Percentiles rank a stretch among this genome's conserved stretches.
Conservation (phyloP, 1,140 invertebrate genomes). For the Heliothis virescens region DNA sequence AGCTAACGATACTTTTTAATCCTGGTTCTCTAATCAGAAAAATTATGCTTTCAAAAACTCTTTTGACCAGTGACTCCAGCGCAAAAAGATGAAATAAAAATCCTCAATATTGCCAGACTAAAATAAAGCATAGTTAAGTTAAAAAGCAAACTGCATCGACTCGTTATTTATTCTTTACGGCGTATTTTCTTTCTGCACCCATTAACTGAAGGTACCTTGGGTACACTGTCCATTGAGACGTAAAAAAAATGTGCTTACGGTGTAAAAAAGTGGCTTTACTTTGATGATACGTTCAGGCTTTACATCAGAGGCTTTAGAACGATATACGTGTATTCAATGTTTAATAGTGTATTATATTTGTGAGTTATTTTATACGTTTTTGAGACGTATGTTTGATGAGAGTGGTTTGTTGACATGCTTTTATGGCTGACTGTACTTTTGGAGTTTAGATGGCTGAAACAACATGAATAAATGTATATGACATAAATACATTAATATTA, state of each 20-base stretch:
- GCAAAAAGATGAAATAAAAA: background rate
- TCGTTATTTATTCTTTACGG: slow-evolving; percentile 14
- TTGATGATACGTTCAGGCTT: slow-evolving; percentile 17
- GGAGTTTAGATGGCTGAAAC: too few species aligned
- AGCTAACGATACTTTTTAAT: too few species aligned
- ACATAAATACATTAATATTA: too few species aligned
- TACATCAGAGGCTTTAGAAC: background rate
- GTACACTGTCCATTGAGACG: slow-evolving; percentile 42
- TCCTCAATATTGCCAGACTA: background rate
- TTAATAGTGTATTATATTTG: background rate
- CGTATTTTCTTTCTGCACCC: slow-evolving; percentile 33
- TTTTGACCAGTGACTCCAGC: background rate
- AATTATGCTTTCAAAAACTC: background rate
- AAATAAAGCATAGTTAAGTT: background rate
- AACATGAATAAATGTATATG: too few species aligned
- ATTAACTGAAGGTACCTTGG: slow-evolving; percentile 32
- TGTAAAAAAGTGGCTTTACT: slow-evolving; percentile 40
- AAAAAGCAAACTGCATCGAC: background rate
- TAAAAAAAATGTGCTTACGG: slow-evolving; percentile 43
- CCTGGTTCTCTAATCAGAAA: background rate
- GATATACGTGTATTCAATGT: too few species aligned
- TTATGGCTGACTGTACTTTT: too few species aligned
- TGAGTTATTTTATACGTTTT: too few species aligned
- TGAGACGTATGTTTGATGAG: too few species aligned
- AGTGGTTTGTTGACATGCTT: too few species aligned